Evolutionary conservation across 2,797 vertebrate genomes (phyloP), one percentile per base, ranked within the genome.

Genomic region (Rousettus madagascariensis): DNA sequence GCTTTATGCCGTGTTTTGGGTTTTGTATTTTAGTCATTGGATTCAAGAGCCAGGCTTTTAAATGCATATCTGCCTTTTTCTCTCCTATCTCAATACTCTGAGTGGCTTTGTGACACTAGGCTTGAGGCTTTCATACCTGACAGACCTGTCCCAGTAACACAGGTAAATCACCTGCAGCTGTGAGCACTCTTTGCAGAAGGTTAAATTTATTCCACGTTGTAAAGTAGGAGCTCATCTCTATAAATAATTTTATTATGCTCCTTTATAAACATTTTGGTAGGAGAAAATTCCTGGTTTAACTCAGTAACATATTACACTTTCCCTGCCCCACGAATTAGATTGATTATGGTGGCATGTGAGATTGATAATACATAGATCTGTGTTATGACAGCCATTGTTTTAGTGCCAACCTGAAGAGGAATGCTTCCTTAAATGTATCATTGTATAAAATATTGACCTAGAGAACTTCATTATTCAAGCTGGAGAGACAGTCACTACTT

Each of bases 301-400:
- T 97, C 87, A 97, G 74, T 97, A 98, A 98, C 26, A 2, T 97
- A 97, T 78, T 96, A 95, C 20, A 97, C 96, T 97, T 97, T 95
- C 96, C 46, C 77, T 97, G 26, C 82, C 90, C 83, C 96, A 96
- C 36, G 98, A 99, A 99, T 98, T 98, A 98, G 99, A 99, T 99
- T 99, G 99, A 99, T 99, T 99, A 98, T 97, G 98, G 98, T 98
- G 98, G 95, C 79, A 96, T 97, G 97, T 92, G 98, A 99, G 99
- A 99, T 99, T 99, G 99, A 99, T 99, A 99, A 98, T 98, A 97
- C 97, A 97, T 98, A 98, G 98, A 97, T 99, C 98, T 98, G 97
- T 99, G 98, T 99, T 99, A 99, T 99, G 99, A 99, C 99, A 99
- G 97, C 98, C 98, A 99, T 99, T 99, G 99, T 99, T 99, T 99